Evolutionary conservation across 92 coral and sea anemone species (phyloP).

Genomic region (Phenganax marumi): DNA sequence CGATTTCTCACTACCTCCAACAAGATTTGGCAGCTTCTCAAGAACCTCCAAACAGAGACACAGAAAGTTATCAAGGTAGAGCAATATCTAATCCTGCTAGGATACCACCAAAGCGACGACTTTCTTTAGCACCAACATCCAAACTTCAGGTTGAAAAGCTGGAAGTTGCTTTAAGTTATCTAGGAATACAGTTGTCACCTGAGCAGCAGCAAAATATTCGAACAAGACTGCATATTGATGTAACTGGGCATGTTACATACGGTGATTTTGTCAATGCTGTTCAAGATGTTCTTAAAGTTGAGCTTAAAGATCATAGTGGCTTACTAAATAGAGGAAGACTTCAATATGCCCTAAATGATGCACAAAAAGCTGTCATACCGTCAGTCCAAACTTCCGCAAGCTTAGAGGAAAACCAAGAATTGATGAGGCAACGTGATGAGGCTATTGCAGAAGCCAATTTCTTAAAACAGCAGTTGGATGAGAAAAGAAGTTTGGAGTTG

Average conservation of each 20-base stretch:
- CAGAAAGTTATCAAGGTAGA: constrained; percentile 45
- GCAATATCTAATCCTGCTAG: constrained; percentile 60
- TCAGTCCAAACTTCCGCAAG: constrained; percentile 32
- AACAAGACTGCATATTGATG: constrained; percentile 72
- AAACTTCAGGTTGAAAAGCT: constrained; percentile 83
- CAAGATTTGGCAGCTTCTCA: constrained; percentile 76
- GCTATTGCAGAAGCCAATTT: constrained; percentile 80
- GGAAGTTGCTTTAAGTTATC: constrained; percentile 91
- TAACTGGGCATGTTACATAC: constrained; percentile 78
- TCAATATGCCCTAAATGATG: constrained; percentile 89
- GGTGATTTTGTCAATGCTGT: constrained; percentile 93
- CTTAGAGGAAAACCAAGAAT: constrained; percentile 43
- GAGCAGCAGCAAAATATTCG: constrained; percentile 80
- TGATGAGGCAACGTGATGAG: constrained; percentile 81
- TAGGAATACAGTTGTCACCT: constrained; percentile 84
- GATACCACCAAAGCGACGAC: constrained; percentile 70
- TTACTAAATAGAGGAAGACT: constrained; percentile 65
- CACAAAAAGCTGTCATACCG: constrained; percentile 39
- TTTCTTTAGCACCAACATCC: constrained; percentile 93
- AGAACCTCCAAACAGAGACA: constrained; percentile 7
- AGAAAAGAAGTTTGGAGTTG: constrained; percentile 50
- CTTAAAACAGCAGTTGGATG: constrained; percentile 65
- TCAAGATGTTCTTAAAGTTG: constrained; percentile 69
- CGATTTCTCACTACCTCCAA: constrained; percentile 90
- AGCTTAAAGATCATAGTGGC: constrained; percentile 64